phyloP scores from a whole-genome alignment of 1,140 invertebrate species.

The Pseudomyrmex gracilis region DNA sequence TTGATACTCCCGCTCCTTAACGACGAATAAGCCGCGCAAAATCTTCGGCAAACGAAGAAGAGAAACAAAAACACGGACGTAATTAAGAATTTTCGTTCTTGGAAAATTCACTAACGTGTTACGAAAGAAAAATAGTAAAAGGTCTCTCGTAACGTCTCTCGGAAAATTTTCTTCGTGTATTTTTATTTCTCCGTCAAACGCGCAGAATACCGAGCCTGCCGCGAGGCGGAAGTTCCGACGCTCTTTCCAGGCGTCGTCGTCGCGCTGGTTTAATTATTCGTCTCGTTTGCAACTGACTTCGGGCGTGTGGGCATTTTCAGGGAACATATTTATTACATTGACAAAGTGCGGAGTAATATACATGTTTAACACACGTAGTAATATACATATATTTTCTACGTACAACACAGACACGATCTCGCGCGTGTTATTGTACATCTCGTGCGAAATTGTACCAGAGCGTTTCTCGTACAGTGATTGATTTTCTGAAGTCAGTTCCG shows the following conservation, averaged over 20 bases:
- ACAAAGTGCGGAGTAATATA: no score
- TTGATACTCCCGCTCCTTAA: slow-evolving; percentile 3
- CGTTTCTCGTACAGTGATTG: neutral
- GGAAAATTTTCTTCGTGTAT: slow-evolving; percentile 48
- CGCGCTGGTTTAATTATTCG: slow-evolving; percentile 18
- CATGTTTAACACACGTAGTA: no score
- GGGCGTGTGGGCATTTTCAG: no score
- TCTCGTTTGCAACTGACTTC: neutral
- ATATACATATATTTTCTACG: no score
- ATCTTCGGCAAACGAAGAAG: slow-evolving; percentile 35
- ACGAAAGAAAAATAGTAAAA: no score
- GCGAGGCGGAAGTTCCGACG: neutral
- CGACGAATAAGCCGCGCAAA: neutral
- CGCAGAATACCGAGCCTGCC: neutral
- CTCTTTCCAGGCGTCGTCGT: neutral
- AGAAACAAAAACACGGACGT: neutral
- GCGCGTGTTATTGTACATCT: no score
- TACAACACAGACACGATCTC: no score
- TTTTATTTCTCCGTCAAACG: neutral
- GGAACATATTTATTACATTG: no score
- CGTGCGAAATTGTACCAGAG: neutral
- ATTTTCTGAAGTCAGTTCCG: neutral
- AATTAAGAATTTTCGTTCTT: no score
- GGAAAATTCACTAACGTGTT: no score
- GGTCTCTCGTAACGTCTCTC: no score